A percentile compares a stretch with the other conserved stretches of the same genome.
These are phyloP conservation scores for Boloria euphrosyne DNA, from an alignment of 2,888 invertebrate genomes.

Conservation along the genomic window DNA sequence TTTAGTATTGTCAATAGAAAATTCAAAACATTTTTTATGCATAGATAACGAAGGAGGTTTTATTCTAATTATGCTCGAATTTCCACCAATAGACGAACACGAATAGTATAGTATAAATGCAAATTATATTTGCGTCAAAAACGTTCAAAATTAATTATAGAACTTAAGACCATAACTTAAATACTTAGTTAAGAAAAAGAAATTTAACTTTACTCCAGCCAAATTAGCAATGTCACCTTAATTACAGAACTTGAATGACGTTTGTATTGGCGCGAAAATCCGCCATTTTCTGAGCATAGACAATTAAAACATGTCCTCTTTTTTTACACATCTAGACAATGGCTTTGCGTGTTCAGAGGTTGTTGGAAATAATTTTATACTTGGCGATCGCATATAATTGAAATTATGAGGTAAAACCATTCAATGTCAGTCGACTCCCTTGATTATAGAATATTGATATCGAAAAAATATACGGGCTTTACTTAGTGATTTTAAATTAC, in stretches of 20 bases:
- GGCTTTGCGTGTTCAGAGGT: constrained; percentile 45
- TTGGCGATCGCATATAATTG: constrained; percentile 29
- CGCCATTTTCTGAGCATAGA: constrained; percentile 41
- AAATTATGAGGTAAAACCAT: constrained; percentile 28
- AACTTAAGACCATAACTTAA: no score
- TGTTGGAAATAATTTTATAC: constrained; percentile 37
- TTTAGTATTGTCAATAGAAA: no score
- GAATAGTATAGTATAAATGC: no score
- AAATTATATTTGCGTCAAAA: no score
- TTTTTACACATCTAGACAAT: constrained; percentile 47
- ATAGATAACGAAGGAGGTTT: no score
- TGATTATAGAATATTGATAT: constrained; percentile 17
- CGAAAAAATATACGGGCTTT: not conserved
- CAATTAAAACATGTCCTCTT: constrained; percentile 49
- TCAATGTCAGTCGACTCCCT: constrained; percentile 25
- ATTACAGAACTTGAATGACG: constrained; percentile 20
- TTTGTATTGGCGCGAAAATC: constrained; percentile 29
- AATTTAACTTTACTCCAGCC: constrained; percentile 14
- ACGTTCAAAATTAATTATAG: no score
- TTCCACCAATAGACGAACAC: no score
- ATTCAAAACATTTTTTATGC: no score
- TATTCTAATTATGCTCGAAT: no score
- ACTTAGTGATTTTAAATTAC: constrained; percentile 7
- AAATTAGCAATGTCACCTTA: constrained; percentile 21
- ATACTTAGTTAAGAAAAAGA: constrained; percentile 1